Percentiles rank a stretch among this genome's conserved stretches.
Evolutionary conservation across 2,888 invertebrate genomes (phyloP).

Genomic region (Apamea anceps): DNA sequence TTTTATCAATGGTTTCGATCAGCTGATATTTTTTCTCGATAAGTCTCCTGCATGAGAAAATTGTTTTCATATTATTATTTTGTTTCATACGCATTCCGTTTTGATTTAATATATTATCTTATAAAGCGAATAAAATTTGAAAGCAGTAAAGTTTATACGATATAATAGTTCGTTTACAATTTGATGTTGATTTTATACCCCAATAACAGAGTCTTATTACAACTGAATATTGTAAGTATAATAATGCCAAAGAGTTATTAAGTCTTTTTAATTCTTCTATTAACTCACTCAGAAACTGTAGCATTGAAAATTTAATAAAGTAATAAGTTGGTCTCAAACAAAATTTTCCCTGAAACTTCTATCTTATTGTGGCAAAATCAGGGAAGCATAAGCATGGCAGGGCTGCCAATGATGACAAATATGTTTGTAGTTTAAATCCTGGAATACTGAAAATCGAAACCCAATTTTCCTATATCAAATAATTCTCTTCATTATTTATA

Average conservation of each 20-base stretch:
- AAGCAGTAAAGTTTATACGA: slow-evolving; percentile 7
- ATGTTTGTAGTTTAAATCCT: neutral
- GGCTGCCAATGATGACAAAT: neutral
- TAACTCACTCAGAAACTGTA: neutral
- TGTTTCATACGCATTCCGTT: neutral
- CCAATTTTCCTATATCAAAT: neutral
- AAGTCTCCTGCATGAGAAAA: no score
- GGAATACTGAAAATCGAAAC: neutral
- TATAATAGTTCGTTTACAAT: slow-evolving; percentile 4
- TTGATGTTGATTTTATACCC: slow-evolving; percentile 32
- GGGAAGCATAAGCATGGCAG: neutral
- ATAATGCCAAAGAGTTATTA: neutral
- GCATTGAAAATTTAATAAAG: neutral
- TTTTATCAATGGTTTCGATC: neutral
- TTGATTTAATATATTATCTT: neutral
- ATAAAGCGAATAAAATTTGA: slow-evolving; percentile 14
- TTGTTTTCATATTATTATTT: neutral
- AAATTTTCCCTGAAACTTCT: neutral
- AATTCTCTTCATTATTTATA: neutral
- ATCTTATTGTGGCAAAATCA: neutral
- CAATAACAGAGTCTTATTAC: slow-evolving; percentile 7
- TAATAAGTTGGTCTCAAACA: neutral
- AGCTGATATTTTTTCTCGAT: neutral
- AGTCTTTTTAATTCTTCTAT: neutral
- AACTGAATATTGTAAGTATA: slow-evolving; percentile 8